Conservation (phyloP, 2,113 vertebrate genomes). For the Tretioscincus oriximinensis region DNA sequence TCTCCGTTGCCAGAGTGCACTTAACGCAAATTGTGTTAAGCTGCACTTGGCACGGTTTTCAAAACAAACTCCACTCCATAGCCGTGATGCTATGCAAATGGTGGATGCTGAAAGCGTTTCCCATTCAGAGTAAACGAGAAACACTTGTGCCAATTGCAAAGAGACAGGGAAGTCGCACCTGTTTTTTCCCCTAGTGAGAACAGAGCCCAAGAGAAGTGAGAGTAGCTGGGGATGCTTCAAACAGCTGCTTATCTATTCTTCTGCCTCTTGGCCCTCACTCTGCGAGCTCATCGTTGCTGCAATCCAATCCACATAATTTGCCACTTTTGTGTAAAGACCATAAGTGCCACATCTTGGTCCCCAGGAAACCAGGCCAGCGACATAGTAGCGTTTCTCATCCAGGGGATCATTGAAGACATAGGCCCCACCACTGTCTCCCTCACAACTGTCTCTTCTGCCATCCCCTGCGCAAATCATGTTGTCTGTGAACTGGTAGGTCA, state of each 20-base stretch:
- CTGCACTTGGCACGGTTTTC: no score
- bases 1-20: not conserved
- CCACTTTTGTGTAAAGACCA: slow-evolving; percentile 87
- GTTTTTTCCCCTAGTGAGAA: no score
- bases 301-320: slow-evolving; percentile 89
- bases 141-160: no score
- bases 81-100: no score
- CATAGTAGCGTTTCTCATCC: slow-evolving; percentile 50
- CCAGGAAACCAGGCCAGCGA: slow-evolving; percentile 88
- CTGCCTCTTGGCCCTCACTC: not conserved
- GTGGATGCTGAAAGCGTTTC: no score
- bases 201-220: not conserved
- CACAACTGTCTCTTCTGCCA: slow-evolving; percentile 79
- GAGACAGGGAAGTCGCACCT: no score
- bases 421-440: slow-evolving; percentile 85
- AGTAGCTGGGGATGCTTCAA: not conserved
- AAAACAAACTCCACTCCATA: no score
- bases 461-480: slow-evolving; percentile 94
- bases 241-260: slow-evolving; percentile 36
- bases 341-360: slow-evolving; percentile 79
- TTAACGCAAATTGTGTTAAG: not conserved
- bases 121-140: no score
- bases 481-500: slow-evolving; percentile 66
- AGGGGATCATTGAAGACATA: slow-evolving; percentile 67
- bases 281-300: slow-evolving; percentile 68